Base-by-base conservation (phyloP, 2,888 invertebrate species). In the Lasioglossum calceatum region DNA sequence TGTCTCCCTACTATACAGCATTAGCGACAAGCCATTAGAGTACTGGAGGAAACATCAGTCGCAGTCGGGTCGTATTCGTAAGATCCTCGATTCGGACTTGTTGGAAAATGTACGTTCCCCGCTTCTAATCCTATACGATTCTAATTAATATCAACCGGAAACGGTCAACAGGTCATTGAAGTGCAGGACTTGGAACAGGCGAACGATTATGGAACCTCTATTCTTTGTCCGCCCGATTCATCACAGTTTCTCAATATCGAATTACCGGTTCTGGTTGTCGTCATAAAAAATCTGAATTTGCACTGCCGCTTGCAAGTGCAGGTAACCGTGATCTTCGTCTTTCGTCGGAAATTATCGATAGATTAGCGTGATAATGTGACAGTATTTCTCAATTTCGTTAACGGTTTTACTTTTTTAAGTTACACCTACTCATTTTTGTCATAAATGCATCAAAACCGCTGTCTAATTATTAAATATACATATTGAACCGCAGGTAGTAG, bases 291-390 rank as follows among this genome's bases (percentile, higher is more conserved):
- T 96, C 96, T 99, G 92, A 98, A 98, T 95, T 98, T 98, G 94
- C 98, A 98, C 95, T 99, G 99, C 94, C 98, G 98, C 70, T 98
- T 99, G 95, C 99, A 99, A 97, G 98, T 99, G 78, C 99, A 99
- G 97, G 98, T 99, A 85, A 77, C 19, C n/a, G 12, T 16, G 4
- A 14, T 3, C 12, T 16, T 7, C 14, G 32, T 16, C 16, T 64
- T 64, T 7, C 32, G 7, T 32, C 32, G 12, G 12, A 58, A 10
- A 58, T 58, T 12, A 44, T 44, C 0, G 44, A 44, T 44, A 44
- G 44, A 44, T 44, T 44, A 44, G 14, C 44, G 44, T 44, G 44
- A 39, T 39, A 39, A 39, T 39, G 39, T 39, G 0, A 39, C 7
- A 7, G 39, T 39, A 39, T 0, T 39, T 44, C 12, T 12, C 12